Base-by-base conservation (phyloP, 2,888 invertebrate species). In the Ariolimax columbianus region DNA sequence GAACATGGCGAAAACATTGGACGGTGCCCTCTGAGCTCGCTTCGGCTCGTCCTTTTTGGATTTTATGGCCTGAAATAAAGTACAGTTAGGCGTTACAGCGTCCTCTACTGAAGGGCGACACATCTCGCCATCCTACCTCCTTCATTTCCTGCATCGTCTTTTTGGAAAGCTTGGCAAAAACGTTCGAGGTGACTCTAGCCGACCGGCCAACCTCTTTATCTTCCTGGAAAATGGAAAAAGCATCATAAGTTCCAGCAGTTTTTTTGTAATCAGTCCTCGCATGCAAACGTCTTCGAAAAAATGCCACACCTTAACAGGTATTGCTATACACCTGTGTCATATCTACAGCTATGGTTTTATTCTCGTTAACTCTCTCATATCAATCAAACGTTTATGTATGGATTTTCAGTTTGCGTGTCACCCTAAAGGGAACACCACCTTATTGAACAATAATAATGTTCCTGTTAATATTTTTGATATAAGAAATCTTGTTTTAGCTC, bases 61-160 rank as follows among this genome's bases (percentile, higher is more conserved):
- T 63, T 85, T 87, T 80, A 87, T 87, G 75, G 87, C 87, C 87
- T 87, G 87, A 75, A 85, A 85, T 66, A 87, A 75, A 78, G 63
- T 78, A 59, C 73, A 68, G 47, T n/a, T 73, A 73, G 36, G 43
- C 33, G 30, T 80, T 80, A 79, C 40, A 51, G n/a, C 43, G 72
- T 70, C 72, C 81, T 59, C 82, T 81, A 77, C 43, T 51, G 36
- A 59, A 36, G 47, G 72, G 78, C 81, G 82, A 81, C 63, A 63
- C 68, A 59, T 30, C 51, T 43, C 70, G 83, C 77, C 83, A 43
- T 77, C 89, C 85, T 92, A 93, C 93, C 93, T 95, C 95, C 93
- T 95, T 95, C 93, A 94, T 94, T 90, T 95, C 94, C 91, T 95
- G 94, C 92, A 95, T 94, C 91, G 94, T 92, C 91, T 94, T 93